These are phyloP conservation scores for Brachionus asplanchnoidis DNA, from an alignment of 1,140 invertebrate species.

Conservation along the genomic window DNA sequence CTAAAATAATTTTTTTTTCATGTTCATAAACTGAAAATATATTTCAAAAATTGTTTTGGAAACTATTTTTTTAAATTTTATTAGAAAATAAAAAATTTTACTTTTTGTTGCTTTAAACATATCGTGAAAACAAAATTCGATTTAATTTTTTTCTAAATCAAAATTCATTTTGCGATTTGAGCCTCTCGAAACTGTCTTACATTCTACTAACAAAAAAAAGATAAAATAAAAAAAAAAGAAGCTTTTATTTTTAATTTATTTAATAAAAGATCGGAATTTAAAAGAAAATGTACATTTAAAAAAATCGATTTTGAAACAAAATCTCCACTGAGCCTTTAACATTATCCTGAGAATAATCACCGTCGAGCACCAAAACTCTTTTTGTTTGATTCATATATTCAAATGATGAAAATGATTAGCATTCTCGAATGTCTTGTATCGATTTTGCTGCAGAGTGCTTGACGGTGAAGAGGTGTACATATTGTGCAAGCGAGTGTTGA, in stretches of 20 bases:
- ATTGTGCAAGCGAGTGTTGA: neutral
- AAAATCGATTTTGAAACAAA: neutral
- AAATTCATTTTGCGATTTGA: neutral
- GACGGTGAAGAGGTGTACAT: neutral
- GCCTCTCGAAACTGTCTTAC: neutral
- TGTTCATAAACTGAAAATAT: too few relatives aligned
- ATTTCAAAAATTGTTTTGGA: too few relatives aligned
- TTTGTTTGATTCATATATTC: neutral
- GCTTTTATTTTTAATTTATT: too few relatives aligned
- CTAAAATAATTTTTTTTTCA: too few relatives aligned
- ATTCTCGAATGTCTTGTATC: neutral
- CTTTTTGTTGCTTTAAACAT: too few relatives aligned
- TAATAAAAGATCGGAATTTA: neutral
- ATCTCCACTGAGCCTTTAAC: neutral
- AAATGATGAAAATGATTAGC: neutral
- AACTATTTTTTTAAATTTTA: too few relatives aligned
- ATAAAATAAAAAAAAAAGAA: neutral
- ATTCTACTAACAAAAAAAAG: neutral
- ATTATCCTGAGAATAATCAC: neutral
- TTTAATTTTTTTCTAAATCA: neutral
- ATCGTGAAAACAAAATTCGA: too few relatives aligned
- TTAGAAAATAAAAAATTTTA: too few relatives aligned
- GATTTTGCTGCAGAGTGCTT: constrained; percentile 7
- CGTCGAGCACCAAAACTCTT: neutral
- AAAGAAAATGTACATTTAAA: neutral